Conservation (phyloP, 1,140 invertebrate genomes). For the Drosophila orosa region DNA sequence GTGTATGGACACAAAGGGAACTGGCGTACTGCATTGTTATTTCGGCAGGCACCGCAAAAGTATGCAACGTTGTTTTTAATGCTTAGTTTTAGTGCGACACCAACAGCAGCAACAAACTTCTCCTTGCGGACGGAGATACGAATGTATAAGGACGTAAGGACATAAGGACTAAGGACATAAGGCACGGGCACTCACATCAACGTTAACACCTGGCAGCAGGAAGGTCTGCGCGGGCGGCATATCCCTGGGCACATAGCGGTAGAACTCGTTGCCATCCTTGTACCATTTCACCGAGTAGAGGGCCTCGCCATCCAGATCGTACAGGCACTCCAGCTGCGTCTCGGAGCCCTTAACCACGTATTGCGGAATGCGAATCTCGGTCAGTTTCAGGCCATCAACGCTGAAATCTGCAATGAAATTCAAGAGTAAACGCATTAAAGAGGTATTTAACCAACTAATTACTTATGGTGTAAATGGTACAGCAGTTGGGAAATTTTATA, state of each 20-base stretch:
- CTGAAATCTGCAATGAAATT: conserved; percentile 74
- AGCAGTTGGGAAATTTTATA: neutral
- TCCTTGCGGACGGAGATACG: conserved; percentile 9
- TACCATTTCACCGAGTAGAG: conserved; percentile 94
- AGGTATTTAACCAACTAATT: conserved; percentile 6
- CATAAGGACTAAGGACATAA: conserved; percentile 6
- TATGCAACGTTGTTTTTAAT: conserved; percentile 75
- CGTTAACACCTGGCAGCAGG: conserved; percentile 87
- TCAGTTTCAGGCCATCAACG: conserved; percentile 85
- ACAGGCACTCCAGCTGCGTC: conserved; percentile 87
- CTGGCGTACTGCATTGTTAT: conserved; percentile 45
- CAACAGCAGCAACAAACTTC: conserved; percentile 14
- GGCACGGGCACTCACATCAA: conserved; percentile 86
- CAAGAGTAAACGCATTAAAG: conserved; percentile 20
- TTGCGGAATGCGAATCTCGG: conserved; percentile 88
- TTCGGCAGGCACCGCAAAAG: conserved; percentile 60
- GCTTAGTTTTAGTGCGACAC: conserved; percentile 51
- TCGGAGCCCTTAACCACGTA: conserved; percentile 88
- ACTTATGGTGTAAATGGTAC: neutral
- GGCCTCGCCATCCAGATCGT: conserved; percentile 87
- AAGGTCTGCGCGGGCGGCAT: conserved; percentile 87
- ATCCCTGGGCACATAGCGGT: conserved; percentile 90
- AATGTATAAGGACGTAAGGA: conserved; percentile 9
- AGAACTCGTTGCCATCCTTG: conserved; percentile 91
- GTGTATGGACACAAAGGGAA: conserved; percentile 5